Evolutionary conservation across 2,113 vertebrate species (phyloP).

Genomic region (Struthidea cinerea): DNA sequence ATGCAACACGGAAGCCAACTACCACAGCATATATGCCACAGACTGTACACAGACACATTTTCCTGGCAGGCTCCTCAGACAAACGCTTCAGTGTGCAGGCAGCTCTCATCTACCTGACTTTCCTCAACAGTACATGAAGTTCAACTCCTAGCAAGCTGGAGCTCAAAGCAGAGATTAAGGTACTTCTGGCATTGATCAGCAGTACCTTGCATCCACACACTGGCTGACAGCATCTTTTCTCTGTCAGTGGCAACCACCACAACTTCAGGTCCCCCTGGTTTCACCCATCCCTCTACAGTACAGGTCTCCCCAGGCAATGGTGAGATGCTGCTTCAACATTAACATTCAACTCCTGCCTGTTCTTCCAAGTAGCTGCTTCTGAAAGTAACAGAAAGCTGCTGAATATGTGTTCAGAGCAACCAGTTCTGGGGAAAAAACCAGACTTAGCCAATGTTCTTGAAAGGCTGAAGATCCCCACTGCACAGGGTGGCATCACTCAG

Average conservation of each 20-base stretch:
- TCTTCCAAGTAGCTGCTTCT: not conserved
- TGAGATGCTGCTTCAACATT: not conserved
- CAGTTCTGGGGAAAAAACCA: not conserved
- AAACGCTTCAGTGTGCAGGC: not conserved
- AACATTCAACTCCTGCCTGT: not conserved
- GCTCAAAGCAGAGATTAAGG: not conserved
- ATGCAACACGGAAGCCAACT: not conserved
- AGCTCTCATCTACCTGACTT: not conserved
- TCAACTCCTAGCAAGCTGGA: not conserved
- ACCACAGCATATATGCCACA: accelerated
- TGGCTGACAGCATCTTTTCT: not conserved
- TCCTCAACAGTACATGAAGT: not conserved
- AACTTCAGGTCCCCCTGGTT: not conserved
- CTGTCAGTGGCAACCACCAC: not conserved
- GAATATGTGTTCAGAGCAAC: not conserved
- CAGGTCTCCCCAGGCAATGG: not conserved
- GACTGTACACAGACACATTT: not conserved
- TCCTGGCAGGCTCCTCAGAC: not conserved
- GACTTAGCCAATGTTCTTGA: not conserved
- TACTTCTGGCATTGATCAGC: not conserved
- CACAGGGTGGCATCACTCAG: not conserved
- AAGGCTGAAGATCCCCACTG: not conserved
- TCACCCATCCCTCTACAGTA: not conserved
- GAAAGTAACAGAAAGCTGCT: not conserved
- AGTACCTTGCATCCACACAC: not conserved